Percentiles rank a stretch among this genome's conserved stretches.
Evolutionary conservation across 2,797 vertebrate species (phyloP).

Genomic region (Epinephelus malabaricus): DNA sequence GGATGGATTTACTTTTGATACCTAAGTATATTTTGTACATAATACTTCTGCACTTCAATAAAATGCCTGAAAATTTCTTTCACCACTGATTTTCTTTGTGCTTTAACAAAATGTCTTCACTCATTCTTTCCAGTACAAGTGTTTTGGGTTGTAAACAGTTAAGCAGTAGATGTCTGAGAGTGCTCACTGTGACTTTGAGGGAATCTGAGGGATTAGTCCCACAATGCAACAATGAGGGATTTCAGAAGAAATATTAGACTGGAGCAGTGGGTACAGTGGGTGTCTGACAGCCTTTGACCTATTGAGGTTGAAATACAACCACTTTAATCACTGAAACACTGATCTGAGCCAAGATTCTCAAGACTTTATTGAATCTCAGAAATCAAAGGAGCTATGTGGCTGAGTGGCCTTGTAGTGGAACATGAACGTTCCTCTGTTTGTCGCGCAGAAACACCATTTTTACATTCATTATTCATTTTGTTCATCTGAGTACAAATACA

Average conservation of each 20-base stretch:
- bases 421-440: constrained; percentile 7
- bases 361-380: constrained; percentile 40
- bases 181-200: constrained; percentile 30
- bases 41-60: background rate
- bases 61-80: background rate
- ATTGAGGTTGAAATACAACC: constrained; percentile 31
- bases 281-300: constrained; percentile 48
- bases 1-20: background rate
- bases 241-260: constrained; percentile 33
- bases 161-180: constrained; percentile 21
- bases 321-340: constrained; percentile 27
- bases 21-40: background rate
- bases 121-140: background rate
- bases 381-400: constrained; percentile 23
- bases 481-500: constrained; percentile 24
- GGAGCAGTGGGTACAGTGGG: constrained; percentile 12
- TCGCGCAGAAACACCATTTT: constrained; percentile 21
- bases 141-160: background rate
- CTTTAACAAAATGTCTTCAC: background rate
- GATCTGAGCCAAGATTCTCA: constrained; percentile 40
- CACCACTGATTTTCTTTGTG: background rate
- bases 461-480: constrained; percentile 19
- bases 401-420: constrained; percentile 18
- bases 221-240: constrained; percentile 31
- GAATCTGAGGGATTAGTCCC: constrained; percentile 39